Base-by-base conservation (phyloP, 2,888 invertebrate genomes). In the Pheosia gnoma region DNA sequence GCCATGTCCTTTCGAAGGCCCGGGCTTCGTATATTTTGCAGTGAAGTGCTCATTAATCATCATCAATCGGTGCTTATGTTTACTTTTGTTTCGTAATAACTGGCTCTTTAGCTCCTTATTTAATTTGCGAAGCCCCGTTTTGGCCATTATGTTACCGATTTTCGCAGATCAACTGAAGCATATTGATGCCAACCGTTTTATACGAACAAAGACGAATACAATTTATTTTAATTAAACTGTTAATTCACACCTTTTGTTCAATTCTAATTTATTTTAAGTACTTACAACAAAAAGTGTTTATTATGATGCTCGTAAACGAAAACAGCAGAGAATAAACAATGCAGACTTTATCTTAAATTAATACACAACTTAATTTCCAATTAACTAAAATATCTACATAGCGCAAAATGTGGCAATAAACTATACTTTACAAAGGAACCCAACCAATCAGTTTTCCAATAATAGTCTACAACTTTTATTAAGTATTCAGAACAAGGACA, bases 141-240 rank as follows among this genome's bases (percentile, higher is more conserved):
- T 75, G 77, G 66, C 75, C 75, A 76, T 83, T 80, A 80, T 75
- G 79, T 69, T 74, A 75, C 75, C 76, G 77, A 76, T 79, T 79
- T 79, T 76, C 74, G 72, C 74, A 67, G 80, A 79, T 77, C 74
- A 79, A 72, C 67, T 72, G 74, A 77, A 72, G 74, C 78, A 75
- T 77, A 81, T 78, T 79, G 80, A 79, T 83, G 78, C 77, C 80
- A 83, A 81, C 78, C 75, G 77, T 74, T 79, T 75, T 77, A 78
- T 75, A 73, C 77, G 74, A 65, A 80, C 78, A 82, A 82, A 80
- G 77, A 73, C 67, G 66, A 67, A 71, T 74, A 71, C 71, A 74
- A 76, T 76, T 70, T 76, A 77, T 79, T 75, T 81, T 77, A 81
- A 83, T 81, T 77, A 75, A 72, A 72, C 72, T 68, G 70, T 74